Base-by-base conservation (phyloP, 2,113 vertebrate species). In the Xiphias gladius region DNA sequence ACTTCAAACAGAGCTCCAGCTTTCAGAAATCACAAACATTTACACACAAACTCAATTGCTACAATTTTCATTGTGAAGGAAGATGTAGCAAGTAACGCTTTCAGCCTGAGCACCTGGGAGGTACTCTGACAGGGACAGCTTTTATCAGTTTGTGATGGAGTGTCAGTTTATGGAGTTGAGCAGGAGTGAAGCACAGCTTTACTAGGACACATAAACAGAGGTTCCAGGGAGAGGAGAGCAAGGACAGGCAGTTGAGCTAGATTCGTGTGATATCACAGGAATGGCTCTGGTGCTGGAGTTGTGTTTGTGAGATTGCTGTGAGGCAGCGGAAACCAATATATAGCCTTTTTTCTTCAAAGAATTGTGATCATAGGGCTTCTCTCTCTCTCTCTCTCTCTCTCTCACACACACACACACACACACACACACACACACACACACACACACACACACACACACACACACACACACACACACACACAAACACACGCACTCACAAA, bases 331-430 rank as follows among this genome's bases (percentile, higher is more conserved):
- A 54, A 70, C 72, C 76, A 77, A 85, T 67, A 80, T 74, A 80
- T 16, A 66, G 39, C 69, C 76, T 86, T 92, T 87, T 76, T 87
- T 88, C 88, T 89, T 92, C 80, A 92, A 90, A 87, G 82, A 73
- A 75, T 39, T 79, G 37, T 68, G 71, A 85, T 88, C 76, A 79
- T 57, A 88, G 61, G 54, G 8, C 43, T 30, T 55, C 39, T 13
- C 59, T 24, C 46, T 17, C 16, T 17, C 17, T 17, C 46, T 17
- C 32, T 35, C 6, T 3, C 32, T 35, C 37, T 39, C 9, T 39
- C 37, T 39, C 37, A 57, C 75, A 20, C 12, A 35, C 43, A 43
- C 43, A 50, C 72, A 82, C 9, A 57, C 75, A 20, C 12, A 35
- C 43, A 43, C 43, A 50, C 72, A 82, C 37, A 57, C 75, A 20